Evolutionary conservation across 2,888 invertebrate species (phyloP), one percentile per base, ranked within the genome.

Genomic region (Acanthacorydalis orientalis): DNA sequence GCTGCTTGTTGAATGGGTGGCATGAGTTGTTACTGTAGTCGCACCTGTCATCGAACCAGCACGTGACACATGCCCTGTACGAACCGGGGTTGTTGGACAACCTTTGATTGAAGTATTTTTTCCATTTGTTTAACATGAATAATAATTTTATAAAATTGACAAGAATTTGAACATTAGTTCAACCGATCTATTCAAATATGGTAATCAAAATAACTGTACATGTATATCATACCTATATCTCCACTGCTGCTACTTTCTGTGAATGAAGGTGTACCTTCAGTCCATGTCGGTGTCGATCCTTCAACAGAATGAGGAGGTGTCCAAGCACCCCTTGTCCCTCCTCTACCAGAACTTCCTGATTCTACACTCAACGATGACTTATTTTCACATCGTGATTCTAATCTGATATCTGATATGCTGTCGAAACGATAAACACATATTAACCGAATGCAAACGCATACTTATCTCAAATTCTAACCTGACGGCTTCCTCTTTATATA

Each of bases 241-340:
- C 82, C 82, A 70, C 88, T 88, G 69, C 91, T 90, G 68, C 93
- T 93, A 59, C 93, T 95, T 67, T 93, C 91, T 37, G 95, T 95
- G 70, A 91, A 95, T 64, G 92, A 92, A 51, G 95, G 95, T 55
- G 95, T 95, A 59, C 95, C 95, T 72, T 95, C 95, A 43, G 95
- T 95, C 88, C 93, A 95, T 40, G 95, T 95, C n/a, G 95, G 93
- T 37, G 95, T 95, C 7, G 86, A 86, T 38, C 88, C 88, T 65
- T 89, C 87, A 48, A 84, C 83, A 42, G 86, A 86, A 43, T 84
- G 80, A 1, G 87, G 87, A 23, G 86, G 87, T 14, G 87, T 87
- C 87, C 87, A 88, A 53, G 78, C 77, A 57, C 75, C 61, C 15
- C 47, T 40, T n/a, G 47, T 43, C 10, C 65, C 65, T 16, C 73